Conservation (phyloP, 2,113 vertebrate species). For the Malurus elegans region DNA sequence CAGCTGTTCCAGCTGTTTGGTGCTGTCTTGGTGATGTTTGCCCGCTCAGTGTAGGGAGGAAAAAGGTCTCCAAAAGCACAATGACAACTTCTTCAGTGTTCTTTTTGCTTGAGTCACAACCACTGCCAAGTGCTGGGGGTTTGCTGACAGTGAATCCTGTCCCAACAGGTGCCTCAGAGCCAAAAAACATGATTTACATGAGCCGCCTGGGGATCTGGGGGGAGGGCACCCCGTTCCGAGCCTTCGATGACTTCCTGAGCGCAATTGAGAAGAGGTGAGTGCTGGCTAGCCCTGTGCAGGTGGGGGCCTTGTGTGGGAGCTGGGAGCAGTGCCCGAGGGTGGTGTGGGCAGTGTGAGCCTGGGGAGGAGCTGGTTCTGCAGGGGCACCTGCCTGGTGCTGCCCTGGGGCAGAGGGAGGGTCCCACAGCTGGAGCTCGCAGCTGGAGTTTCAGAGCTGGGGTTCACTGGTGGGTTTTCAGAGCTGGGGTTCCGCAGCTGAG, state of each 20-base stretch:
- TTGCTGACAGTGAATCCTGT: background rate
- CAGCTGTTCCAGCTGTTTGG: background rate
- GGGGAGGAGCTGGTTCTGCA: background rate
- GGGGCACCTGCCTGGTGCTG: background rate
- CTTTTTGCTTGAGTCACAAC: background rate
- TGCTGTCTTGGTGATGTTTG: background rate
- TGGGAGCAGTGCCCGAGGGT: background rate
- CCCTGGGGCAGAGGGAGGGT: background rate
- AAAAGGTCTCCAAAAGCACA: background rate
- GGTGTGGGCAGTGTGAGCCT: background rate
- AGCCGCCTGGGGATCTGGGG: conserved; percentile 99
- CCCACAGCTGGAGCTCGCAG: background rate
- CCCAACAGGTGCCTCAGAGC: conserved; percentile 92
- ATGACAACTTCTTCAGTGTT: background rate
- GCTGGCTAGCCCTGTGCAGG: background rate
- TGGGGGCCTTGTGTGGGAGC: background rate
- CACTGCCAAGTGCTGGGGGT: background rate
- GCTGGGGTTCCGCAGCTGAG: too few species aligned
- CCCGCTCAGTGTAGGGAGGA: background rate
- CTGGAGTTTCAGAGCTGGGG: too few species aligned
- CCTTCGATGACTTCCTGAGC: conserved; percentile 94
- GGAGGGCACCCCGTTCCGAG: conserved; percentile 90
- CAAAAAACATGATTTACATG: conserved; percentile 99
- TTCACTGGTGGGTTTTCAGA: too few species aligned
- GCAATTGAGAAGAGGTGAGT: conserved; percentile 94